Evolutionary conservation across 2,113 vertebrate genomes (phyloP).

Genomic region (Cyphomyrus discorhynchus): DNA sequence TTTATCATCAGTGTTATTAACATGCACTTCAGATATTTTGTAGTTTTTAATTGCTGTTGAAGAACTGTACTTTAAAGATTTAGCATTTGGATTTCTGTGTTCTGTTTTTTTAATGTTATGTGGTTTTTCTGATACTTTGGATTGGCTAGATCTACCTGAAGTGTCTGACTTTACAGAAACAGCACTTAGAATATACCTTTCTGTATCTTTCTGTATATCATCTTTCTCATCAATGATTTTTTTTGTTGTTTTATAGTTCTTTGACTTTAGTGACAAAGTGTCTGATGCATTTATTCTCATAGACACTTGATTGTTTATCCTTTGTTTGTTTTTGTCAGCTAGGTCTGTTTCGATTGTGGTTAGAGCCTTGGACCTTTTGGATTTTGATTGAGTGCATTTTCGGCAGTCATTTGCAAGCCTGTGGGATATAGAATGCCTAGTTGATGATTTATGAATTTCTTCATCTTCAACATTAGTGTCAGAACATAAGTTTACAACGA

Average conservation of each 20-base stretch:
- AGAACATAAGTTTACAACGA: neutral
- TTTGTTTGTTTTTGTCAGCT: neutral
- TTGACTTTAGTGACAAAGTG: neutral
- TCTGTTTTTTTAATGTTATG: constrained; percentile 21
- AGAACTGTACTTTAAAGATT: constrained; percentile 2
- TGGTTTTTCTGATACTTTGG: constrained; percentile 28
- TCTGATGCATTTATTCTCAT: constrained; percentile 13
- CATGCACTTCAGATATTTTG: neutral
- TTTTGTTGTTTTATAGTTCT: neutral
- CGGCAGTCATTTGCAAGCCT: constrained; percentile 33
- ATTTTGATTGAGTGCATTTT: neutral
- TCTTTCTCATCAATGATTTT: neutral
- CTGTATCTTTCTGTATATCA: too few species aligned
- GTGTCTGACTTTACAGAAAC: constrained; percentile 12
- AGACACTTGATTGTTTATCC: constrained; percentile 7
- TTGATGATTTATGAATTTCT: constrained; percentile 23
- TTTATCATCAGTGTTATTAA: neutral
- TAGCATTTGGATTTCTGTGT: constrained; percentile 26
- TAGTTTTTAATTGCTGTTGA: constrained; percentile 21
- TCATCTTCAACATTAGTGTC: neutral
- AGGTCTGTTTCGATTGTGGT: constrained; percentile 18
- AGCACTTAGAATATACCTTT: neutral
- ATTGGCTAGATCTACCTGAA: constrained; percentile 24
- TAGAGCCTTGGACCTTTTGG: neutral
- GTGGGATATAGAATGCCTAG: constrained; percentile 21